phyloP scores from a whole-genome alignment of 2,888 invertebrate species.

The Ditylenchus weischeri region DNA sequence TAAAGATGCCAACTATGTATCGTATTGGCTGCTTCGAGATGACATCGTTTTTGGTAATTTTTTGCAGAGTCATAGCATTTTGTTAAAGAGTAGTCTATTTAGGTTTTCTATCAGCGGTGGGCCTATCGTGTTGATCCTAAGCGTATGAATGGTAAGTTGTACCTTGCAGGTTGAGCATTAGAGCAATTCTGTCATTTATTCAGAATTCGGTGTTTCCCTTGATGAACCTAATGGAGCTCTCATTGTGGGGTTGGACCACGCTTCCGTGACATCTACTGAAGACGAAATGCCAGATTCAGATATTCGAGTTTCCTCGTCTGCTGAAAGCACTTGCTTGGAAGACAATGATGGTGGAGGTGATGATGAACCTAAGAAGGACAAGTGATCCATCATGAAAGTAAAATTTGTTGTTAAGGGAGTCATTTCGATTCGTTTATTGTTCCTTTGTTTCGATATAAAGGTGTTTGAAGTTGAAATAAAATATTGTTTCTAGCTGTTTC shows the following conservation, averaged over 20 bases:
- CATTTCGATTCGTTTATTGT: neutral
- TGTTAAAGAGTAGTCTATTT: slow-evolving; percentile 10
- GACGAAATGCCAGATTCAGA: too few relatives aligned
- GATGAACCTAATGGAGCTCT: slow-evolving; percentile 64
- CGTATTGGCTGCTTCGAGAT: slow-evolving; percentile 90
- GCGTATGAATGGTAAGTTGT: slow-evolving; percentile 73
- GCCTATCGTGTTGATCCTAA: slow-evolving; percentile 94
- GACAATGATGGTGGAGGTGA: slow-evolving; percentile 32
- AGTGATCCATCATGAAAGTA: neutral
- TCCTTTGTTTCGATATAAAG: neutral
- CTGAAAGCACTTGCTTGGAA: slow-evolving; percentile 90
- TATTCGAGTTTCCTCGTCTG: too few relatives aligned
- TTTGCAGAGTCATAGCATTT: too few relatives aligned
- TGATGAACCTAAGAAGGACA: slow-evolving; percentile 2
- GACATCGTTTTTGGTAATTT: slow-evolving; percentile 83
- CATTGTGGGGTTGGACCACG: too few relatives aligned
- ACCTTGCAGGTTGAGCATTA: too few relatives aligned
- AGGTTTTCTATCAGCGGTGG: slow-evolving; percentile 89
- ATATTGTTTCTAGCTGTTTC: too few relatives aligned
- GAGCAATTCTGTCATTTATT: neutral
- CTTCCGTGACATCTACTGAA: too few relatives aligned
- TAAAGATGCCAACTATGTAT: slow-evolving; percentile 99
- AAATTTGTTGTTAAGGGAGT: neutral
- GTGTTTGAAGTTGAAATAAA: too few relatives aligned
- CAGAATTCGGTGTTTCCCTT: slow-evolving; percentile 92